Evolutionary conservation across 2,797 vertebrate genomes (phyloP), one percentile per base, ranked within the genome.

Genomic region (Melanotaenia pygmaea): DNA sequence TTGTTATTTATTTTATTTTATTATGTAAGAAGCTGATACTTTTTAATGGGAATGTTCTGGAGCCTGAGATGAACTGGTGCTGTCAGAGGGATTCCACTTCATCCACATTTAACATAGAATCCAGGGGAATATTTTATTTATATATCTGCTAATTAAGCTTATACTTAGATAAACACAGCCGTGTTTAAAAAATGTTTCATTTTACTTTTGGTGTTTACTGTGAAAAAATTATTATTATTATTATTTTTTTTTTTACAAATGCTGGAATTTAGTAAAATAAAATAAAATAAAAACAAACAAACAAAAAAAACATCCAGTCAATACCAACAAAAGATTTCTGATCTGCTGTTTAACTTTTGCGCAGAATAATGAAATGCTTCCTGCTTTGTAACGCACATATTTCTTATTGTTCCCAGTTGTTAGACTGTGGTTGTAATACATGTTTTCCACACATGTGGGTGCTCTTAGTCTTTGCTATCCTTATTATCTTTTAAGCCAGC

Each of bases 161-260:
- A 38, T 38, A 38, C 2, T 26, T 26, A 26, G 26, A 28, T 38
- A 38, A 38, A 38, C 3, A 9, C 12, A 13, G 37, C 37, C 3
- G 13, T 40, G 13, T 40, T 14, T 40, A 2, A 38, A 38, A 38
- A 38, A 38, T 38, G 12, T 12, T 38, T 10, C 0, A 13, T 38
- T 12, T 38, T 38, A 12, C 12, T 3, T 38, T 38, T 38, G 37
- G 12, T 13, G 1, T 40, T 40, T 14, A 40, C 38, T 18, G 14
- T 1, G 16, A 16, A 43, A 14, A 1, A 16, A 11, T 0, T 3
- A 3, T 40, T 3, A n/a, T n/a, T n/a, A n/a, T 12, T 14, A 0
- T 13, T 11, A n/a, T 40, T 5, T 28, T 28, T 28, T 28, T 28
- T 28, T 28, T 28, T 40, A 40, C 13, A 40, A 40, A 14, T 40